phyloP scores from a whole-genome alignment of 2,888 invertebrate species.

The Lagria hirta region DNA sequence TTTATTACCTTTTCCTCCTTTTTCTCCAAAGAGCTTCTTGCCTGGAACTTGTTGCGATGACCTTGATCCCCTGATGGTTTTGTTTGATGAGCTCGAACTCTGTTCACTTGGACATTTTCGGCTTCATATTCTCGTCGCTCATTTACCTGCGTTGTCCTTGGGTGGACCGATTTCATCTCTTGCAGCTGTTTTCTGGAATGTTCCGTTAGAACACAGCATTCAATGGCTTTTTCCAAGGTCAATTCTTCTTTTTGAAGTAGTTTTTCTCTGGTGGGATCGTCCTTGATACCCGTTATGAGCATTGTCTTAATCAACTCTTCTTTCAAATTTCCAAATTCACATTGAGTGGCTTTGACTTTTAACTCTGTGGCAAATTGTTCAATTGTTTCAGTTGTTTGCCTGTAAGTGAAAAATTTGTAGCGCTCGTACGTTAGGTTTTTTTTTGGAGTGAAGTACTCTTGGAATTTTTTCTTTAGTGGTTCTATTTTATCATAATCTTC shows the following conservation, averaged over 20 bases:
- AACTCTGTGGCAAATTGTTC: slow-evolving; percentile 19
- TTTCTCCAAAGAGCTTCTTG: neutral
- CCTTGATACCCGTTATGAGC: slow-evolving; percentile 17
- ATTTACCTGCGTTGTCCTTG: too few relatives aligned
- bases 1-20: too few relatives aligned
- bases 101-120: too few relatives aligned
- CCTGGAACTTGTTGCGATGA: neutral
- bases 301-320: slow-evolving; percentile 17
- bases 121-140: too few relatives aligned
- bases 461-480: slow-evolving; percentile 18
- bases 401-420: slow-evolving; percentile 12
- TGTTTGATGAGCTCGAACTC: too few relatives aligned
- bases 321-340: slow-evolving; percentile 16
- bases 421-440: slow-evolving; percentile 14
- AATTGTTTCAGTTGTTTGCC: slow-evolving; percentile 11
- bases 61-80: too few relatives aligned
- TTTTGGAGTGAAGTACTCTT: slow-evolving; percentile 15
- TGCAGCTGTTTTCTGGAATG: slow-evolving; percentile 8
- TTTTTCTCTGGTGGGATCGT: slow-evolving; percentile 16
- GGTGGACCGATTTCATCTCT: slow-evolving; percentile 11
- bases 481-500: slow-evolving; percentile 28
- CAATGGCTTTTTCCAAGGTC: slow-evolving; percentile 4
- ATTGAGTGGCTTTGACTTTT: slow-evolving; percentile 14
- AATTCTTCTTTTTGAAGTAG: slow-evolving; percentile 15
- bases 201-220: slow-evolving; percentile 10